Base-by-base conservation (phyloP, 2,113 vertebrate species). In the Psilopogon haemacephalus region DNA sequence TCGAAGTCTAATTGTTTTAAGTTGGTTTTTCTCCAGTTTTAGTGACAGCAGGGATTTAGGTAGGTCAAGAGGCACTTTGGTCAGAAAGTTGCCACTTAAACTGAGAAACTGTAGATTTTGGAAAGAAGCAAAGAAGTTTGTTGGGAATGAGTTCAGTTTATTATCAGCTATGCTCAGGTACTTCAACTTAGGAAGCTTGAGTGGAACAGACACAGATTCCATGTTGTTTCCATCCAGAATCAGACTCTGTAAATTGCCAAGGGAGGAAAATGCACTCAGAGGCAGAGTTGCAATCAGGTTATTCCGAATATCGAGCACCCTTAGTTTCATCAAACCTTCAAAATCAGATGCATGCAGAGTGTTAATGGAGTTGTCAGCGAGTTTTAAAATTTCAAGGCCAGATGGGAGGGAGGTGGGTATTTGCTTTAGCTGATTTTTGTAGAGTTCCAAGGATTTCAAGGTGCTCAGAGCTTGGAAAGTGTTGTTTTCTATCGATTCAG, bases 1-100 rank as follows among this genome's bases (percentile, higher is more conserved):
- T 88, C 30, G 88, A 86, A 96, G 96, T 46, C 91, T 95, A 72
- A 98, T 72, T 13, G 90, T 89, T 95, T 96, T 96, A 56, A 98
- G 97, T 67, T 96, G 95, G 74, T 98, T 98, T 94, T 97, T 97
- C 90, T 98, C 98, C 95, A 98, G 87, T 88, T 97, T 98, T 91
- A 98, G 95, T 55, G 97, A 97, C 40, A 97, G 76, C 82, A 98
- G 95, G 40, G 97, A 97, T 83, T 91, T 97, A 32, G 98, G 98
- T 74, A 98, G 95, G 64, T 97, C 96, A 69, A 83, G 77, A 40
- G 98, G 98, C 18, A 98, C 94, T 95, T 97, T 97, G 24, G 95
- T 92, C 64, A 98, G 95, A 60, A 96, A 94, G 67, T 98, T 98
- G 40, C 97, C 96, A 62, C 97, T 97, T 88, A 98, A 95, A 87